A percentile compares a stretch with the other conserved stretches of the same genome.
These are phyloP conservation scores for Halocaridina rubra DNA, from an alignment of 2,888 invertebrate genomes.

Conservation along the genomic window DNA sequence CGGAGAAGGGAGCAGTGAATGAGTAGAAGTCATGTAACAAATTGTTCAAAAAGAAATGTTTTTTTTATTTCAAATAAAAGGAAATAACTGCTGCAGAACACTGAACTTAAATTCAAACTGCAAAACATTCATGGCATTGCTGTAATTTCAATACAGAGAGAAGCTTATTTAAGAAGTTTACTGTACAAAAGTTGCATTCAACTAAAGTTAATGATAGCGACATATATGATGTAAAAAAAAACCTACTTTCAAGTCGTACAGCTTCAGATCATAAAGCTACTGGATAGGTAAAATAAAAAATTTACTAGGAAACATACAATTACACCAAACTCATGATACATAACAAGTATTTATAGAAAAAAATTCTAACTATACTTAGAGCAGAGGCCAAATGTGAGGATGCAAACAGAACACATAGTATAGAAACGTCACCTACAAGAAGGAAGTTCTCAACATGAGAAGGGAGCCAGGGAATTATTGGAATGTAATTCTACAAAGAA, in stretches of 20 bases:
- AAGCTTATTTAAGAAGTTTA: background rate
- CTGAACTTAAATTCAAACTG: too few species aligned
- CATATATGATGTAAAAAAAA: background rate
- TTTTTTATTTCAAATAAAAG: background rate
- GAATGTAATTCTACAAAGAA: constrained; percentile 22
- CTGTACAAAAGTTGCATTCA: background rate
- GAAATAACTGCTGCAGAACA: too few species aligned
- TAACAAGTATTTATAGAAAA: constrained; percentile 16
- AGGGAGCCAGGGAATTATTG: background rate
- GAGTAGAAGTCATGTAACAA: constrained; percentile 19
- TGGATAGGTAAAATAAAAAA: constrained; percentile 3
- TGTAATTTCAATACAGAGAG: too few species aligned
- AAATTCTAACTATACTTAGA: constrained; percentile 13
- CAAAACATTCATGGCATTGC: too few species aligned
- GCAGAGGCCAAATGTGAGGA: constrained; percentile 30
- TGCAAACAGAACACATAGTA: constrained; percentile 12
- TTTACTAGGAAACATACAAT: background rate
- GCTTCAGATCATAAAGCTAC: constrained; percentile 18
- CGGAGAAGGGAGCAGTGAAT: constrained; percentile 23
- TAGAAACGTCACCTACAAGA: constrained; percentile 34
- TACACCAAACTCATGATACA: background rate
- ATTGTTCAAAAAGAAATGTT: background rate
- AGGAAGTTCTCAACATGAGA: background rate
- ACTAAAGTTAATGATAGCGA: background rate
- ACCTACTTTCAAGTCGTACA: constrained; percentile 13